These are phyloP conservation scores for Hydractinia symbiolongicarpus DNA, from an alignment of 30 jellyfish, hydroid and myxozoan species.

Conservation along the genomic window DNA sequence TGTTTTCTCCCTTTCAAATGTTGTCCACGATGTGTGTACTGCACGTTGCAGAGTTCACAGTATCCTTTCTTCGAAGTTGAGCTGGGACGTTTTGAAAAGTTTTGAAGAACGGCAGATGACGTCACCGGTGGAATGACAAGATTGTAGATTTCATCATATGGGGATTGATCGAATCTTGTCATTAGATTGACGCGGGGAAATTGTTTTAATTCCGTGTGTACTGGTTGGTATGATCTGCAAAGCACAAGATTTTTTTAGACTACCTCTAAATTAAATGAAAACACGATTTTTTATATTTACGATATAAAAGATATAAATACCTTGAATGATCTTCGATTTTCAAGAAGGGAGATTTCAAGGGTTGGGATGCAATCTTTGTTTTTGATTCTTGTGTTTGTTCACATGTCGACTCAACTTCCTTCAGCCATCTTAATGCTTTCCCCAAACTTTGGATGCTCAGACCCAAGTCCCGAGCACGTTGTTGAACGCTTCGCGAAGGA, in stretches of 20 bases:
- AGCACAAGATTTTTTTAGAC: not conserved
- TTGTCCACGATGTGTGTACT: not conserved
- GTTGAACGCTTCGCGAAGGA: not conserved
- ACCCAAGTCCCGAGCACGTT: slow-evolving; percentile 15
- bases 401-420: not conserved
- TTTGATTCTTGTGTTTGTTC: not conserved
- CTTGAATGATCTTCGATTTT: not conserved
- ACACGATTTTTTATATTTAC: too few species aligned
- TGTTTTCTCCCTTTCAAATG: slow-evolving; percentile 6
- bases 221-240: not conserved
- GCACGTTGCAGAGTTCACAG: not conserved
- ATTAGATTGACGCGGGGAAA: not conserved
- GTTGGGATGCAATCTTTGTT: not conserved
- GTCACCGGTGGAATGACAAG: not conserved
- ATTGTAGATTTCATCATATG: not conserved
- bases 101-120: not conserved
- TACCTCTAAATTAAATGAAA: too few species aligned
- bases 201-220: not conserved
- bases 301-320: not conserved
- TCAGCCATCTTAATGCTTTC: not conserved
- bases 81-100: not conserved
- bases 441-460: not conserved
- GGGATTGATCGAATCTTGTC: not conserved
- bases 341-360: slow-evolving; percentile 3
- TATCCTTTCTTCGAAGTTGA: not conserved